These are phyloP conservation scores for Manis javanica DNA, from an alignment of 2,797 vertebrate genomes.

Conservation along the genomic window DNA sequence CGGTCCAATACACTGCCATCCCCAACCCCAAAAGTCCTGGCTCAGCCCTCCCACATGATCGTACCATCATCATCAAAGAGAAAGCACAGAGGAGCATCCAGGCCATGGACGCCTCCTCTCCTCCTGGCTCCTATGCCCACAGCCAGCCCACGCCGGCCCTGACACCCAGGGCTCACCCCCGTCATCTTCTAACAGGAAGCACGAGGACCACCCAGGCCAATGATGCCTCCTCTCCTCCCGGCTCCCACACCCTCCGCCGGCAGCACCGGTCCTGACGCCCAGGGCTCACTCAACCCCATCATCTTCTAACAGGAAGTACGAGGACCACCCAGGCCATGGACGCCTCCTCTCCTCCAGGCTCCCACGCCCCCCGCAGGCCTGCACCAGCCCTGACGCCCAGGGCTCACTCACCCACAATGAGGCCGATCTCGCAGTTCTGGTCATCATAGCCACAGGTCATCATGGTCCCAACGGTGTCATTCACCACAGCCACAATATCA, in stretches of 20 bases:
- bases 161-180: slow-evolving; percentile 72
- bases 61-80: not conserved
- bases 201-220: not conserved
- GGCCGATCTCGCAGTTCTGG: slow-evolving; percentile 96
- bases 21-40: not conserved
- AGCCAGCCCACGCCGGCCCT: not conserved
- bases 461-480: slow-evolving; percentile 98
- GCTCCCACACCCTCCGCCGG: not conserved
- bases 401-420: slow-evolving; percentile 93
- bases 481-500: slow-evolving; percentile 95
- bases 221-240: not conserved
- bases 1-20: not conserved
- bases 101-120: not conserved
- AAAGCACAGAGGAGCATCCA: not conserved
- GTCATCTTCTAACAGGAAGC: not conserved
- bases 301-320: not conserved
- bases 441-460: slow-evolving; percentile 99
- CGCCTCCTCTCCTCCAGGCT: not conserved
- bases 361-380: not conserved
- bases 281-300: slow-evolving; percentile 72
- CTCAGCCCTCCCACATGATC: not conserved
- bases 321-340: not conserved
- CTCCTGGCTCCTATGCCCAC: not conserved
- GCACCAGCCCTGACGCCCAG: not conserved
- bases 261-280: not conserved